Evolutionary conservation across 1,140 invertebrate genomes (phyloP), one percentile per base, ranked within the genome.

Genomic region (Drosophila setifemur): DNA sequence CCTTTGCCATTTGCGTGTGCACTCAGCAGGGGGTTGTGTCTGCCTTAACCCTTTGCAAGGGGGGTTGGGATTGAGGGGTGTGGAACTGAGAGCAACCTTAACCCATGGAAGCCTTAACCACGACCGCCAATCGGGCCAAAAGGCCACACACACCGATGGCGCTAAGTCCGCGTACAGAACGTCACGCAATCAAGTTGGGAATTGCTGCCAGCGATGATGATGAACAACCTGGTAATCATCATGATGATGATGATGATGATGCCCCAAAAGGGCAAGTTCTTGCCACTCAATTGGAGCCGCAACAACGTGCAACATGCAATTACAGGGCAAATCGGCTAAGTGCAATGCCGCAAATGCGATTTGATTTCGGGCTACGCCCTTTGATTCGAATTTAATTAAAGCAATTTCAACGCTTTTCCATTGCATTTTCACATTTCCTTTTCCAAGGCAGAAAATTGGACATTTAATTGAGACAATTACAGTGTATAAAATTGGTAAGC

Each of bases 261-360:
- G 26, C 29, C 35, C 45, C 45, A 53, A 52, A 50, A 55, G 53
- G 57, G n/a, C n/a, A n/a, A n/a, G n/a, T n/a, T 58, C 53, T 31
- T 8, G 37, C 53, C 57, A 60, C 57, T 61, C 53, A 43, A 58
- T 53, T 43, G 29, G 19, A 12, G 11, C 16, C 23, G 47, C 21
- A 25, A 69, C 64, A n/a, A 69, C 64, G 8, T 69, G 66, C 66
- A 69, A 69, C 64, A 69, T 69, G 66, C 66, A 69, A 69, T 54
- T 47, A 69, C 66, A 69, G 66, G 50, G 6, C 16, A 8, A 26
- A 12, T 9, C 4, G 16, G 9, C 25, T 57, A 57, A 42, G 33
- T 28, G 33, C 7, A 40, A 54, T 16, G 11, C 8, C 4, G 19
- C 21, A 26, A 11, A 3, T 11, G 5, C 11, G 3, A 8, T 25